Percentiles rank a stretch among this genome's conserved stretches.
Evolutionary conservation across 2,888 invertebrate genomes (phyloP).

Genomic region (Gortyna flavago): DNA sequence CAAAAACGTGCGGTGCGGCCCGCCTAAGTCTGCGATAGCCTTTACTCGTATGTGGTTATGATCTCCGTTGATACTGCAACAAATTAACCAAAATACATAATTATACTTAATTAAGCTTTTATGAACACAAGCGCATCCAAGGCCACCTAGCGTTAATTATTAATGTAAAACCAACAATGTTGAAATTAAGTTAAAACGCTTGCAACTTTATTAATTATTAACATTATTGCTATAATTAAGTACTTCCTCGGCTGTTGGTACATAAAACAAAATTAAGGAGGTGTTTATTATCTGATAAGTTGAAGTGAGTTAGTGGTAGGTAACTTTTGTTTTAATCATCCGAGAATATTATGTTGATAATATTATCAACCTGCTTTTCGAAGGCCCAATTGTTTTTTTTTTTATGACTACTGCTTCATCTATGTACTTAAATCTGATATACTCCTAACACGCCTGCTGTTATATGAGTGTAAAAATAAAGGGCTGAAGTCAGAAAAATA

Average conservation of each 20-base stretch:
- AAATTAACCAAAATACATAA: constrained; percentile 5
- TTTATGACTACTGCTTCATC: background rate
- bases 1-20: background rate
- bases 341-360: background rate
- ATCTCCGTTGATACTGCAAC: background rate
- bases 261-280: constrained; percentile 12
- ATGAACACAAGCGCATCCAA: background rate
- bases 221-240: constrained; percentile 8
- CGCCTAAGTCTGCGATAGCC: background rate
- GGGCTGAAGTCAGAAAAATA: too few species aligned
- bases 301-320: background rate
- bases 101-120: background rate
- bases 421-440: background rate
- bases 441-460: background rate
- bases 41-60: background rate
- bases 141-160: background rate
- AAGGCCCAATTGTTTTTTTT: background rate
- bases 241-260: background rate
- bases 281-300: background rate
- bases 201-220: constrained; percentile 35
- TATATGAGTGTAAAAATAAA: background rate
- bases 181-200: too few species aligned
- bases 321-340: background rate
- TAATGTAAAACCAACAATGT: constrained; percentile 25
- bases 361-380: too few species aligned